Evolutionary conservation across 2,888 invertebrate genomes (phyloP), one percentile per base, ranked within the genome.

Genomic region (Trichacis sp.): DNA sequence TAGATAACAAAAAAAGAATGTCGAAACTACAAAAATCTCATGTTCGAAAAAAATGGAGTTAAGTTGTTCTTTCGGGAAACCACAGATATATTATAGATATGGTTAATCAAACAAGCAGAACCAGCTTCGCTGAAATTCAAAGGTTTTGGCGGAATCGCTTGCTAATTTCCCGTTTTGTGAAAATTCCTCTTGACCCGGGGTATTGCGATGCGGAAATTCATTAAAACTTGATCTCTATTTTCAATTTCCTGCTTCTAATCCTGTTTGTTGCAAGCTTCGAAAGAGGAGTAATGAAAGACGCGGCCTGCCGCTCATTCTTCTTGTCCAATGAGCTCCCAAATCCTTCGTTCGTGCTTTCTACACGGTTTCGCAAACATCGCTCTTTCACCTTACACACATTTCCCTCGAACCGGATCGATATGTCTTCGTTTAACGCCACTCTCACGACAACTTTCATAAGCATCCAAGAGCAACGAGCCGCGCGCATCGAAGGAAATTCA

Each of bases 401-500:
- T 63, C 42, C 49, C 53, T 59, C 49, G 51, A 15, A 45, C 29
- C 5, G 20, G 48, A 62, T 66, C 66, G 42, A 62, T 62, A 58
- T 18, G 30, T 43, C 38, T 45, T 36, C 40, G 19, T 50, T 29
- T 15, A 50, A 40, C 51, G 15, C 46, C 46, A 20, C 40, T 45
- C 46, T 20, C 53, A 50, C 33, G 61, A 57, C 42, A 57, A 58
- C 61, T 65, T 61, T 61, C 58, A 11, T 53, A 18, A 53, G 3
- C 30, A 48, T 45, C 55, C 55, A 61, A 42, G 61, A 60, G 57
- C 46, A 48, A 48, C 55, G 49, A 59, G 56, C 59, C 58, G 54
- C 50, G 33, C 33, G 18, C 55, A 57, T 53, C 61, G 54, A 18
- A 45, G 12, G 20, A 45, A 45, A 20, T 20, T 20, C 19, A 19